These are phyloP conservation scores for Trachelipus rathkii DNA, from an alignment of 1,140 invertebrate species.

Conservation along the genomic window DNA sequence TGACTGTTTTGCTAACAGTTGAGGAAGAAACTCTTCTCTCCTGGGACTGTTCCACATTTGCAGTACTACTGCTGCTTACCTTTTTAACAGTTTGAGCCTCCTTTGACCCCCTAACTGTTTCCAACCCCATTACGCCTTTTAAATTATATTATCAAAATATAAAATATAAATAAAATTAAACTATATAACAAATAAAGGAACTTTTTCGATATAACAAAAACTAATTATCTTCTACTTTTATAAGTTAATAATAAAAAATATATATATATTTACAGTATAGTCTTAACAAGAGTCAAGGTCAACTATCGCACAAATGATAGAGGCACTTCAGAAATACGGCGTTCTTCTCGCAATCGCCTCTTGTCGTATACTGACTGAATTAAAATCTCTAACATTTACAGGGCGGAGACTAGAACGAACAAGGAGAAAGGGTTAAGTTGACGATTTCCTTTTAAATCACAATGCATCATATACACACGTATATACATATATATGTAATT, in stretches of 20 bases:
- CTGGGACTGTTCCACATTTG: neutral
- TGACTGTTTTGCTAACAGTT: neutral
- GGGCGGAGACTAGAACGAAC: neutral
- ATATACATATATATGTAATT: constrained; percentile 9
- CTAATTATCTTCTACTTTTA: no score
- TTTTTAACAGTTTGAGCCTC: neutral
- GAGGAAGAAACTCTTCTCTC: neutral
- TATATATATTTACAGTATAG: no score
- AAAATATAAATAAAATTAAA: no score
- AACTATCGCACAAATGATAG: neutral
- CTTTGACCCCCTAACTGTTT: neutral
- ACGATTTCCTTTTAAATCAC: neutral
- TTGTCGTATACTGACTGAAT: neutral
- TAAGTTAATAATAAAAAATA: no score
- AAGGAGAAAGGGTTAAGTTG: constrained; percentile 9
- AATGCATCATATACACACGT: neutral
- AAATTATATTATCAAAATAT: no score
- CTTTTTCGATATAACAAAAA: no score
- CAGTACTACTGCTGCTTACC: neutral
- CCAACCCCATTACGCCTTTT: neutral
- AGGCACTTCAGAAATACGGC: neutral
- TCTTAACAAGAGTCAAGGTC: neutral
- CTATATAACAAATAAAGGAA: no score
- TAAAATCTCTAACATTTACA: neutral
- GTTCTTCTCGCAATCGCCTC: neutral